Conservation (phyloP, 2,888 invertebrate species). For the Parasteatoda lunata region DNA sequence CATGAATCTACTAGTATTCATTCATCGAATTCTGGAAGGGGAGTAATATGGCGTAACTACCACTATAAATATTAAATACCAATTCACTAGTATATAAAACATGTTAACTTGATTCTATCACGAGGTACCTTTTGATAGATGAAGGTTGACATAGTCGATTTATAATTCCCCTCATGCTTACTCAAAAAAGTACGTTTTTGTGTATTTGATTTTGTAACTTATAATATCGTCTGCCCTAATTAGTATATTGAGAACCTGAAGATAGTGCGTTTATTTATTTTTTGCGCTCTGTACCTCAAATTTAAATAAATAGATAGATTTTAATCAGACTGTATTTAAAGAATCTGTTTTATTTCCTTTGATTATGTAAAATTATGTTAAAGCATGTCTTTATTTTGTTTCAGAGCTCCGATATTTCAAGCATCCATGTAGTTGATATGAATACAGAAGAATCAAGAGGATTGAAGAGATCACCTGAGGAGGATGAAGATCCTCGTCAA, state of each 20-base stretch:
- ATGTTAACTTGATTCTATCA: too few species aligned
- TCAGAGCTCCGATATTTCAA: conserved; percentile 60
- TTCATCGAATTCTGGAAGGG: too few species aligned
- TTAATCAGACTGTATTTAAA: not conserved
- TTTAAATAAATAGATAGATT: not conserved
- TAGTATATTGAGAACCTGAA: not conserved
- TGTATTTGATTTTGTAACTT: not conserved
- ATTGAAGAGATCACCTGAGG: conserved; percentile 43
- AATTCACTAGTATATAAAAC: too few species aligned
- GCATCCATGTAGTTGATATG: conserved; percentile 69
- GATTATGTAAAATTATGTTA: not conserved
- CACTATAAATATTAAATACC: too few species aligned
- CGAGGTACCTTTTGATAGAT: too few species aligned
- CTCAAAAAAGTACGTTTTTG: too few species aligned
- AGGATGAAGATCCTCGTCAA: conserved; percentile 52
- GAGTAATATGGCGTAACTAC: too few species aligned
- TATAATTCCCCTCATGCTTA: too few species aligned
- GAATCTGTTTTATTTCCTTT: not conserved
- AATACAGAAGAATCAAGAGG: conserved; percentile 64
- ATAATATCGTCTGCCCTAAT: too few species aligned
- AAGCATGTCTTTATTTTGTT: conserved; percentile 17
- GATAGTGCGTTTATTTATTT: not conserved
- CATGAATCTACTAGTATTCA: too few species aligned
- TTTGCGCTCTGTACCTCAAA: not conserved
- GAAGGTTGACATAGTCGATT: too few species aligned